Evolutionary conservation across 2,888 invertebrate genomes (phyloP).

Genomic region (Xestia ashworthii): DNA sequence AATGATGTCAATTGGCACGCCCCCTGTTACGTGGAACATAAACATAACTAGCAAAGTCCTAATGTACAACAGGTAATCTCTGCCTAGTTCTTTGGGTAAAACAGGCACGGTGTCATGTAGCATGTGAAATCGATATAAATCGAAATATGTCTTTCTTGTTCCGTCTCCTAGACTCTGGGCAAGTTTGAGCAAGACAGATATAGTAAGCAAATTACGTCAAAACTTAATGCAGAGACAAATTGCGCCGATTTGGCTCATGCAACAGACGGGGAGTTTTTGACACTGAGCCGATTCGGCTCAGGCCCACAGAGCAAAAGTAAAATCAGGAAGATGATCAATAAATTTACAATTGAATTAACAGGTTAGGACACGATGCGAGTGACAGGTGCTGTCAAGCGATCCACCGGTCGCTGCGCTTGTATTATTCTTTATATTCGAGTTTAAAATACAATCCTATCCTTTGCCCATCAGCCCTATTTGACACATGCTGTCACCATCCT

Average conservation of each 20-base stretch:
- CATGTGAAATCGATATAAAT: not conserved
- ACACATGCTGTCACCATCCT: slow-evolving; percentile 6
- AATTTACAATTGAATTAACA: not conserved
- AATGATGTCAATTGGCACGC: not conserved
- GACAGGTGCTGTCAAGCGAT: not conserved
- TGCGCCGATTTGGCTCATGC: no score
- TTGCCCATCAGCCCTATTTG: slow-evolving; percentile 11
- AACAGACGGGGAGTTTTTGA: no score
- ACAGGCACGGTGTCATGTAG: not conserved
- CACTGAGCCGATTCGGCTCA: no score
- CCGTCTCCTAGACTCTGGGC: no score
- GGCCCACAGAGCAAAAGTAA: no score
- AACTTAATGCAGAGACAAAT: no score
- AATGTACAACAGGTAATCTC: not conserved
- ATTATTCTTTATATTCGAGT: not conserved
- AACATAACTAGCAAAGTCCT: no score
- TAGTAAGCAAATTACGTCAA: no score
- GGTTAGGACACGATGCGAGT: not conserved
- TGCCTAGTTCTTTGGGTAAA: not conserved
- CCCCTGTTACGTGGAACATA: no score
- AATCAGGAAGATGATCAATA: no score
- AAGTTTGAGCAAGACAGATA: no score
- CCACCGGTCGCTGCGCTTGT: not conserved
- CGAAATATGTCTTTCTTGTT: no score
- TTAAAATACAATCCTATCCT: not conserved